These are phyloP conservation scores for Drosophila mettleri DNA, from an alignment of 2,888 invertebrate species.

Conservation along the genomic window DNA sequence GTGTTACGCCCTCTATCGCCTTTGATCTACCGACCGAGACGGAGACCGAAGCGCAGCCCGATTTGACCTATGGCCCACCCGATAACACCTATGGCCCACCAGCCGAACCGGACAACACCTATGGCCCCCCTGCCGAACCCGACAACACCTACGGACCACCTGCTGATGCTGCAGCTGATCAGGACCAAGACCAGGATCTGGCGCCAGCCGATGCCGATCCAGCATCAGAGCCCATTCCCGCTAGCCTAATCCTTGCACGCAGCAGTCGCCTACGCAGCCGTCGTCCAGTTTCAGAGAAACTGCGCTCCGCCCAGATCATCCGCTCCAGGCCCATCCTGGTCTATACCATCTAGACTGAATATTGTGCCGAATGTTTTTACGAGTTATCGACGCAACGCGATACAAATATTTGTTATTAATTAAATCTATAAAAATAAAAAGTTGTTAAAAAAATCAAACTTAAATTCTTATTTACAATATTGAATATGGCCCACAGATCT, in stretches of 20 bases:
- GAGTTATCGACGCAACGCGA: conserved; percentile 31
- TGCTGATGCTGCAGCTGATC: conserved; percentile 26
- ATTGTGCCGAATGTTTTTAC: conserved; percentile 19
- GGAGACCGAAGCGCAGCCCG: conserved; percentile 75
- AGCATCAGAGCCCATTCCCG: conserved; percentile 61
- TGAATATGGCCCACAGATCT: neutral
- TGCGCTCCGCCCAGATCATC: conserved; percentile 67
- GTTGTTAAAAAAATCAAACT: conserved; percentile 9
- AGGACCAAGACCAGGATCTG: conserved; percentile 58
- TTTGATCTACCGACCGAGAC: conserved; percentile 77
- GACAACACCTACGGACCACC: conserved; percentile 75
- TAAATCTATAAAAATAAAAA: conserved; percentile 24
- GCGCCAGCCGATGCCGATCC: conserved; percentile 38
- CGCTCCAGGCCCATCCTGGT: conserved; percentile 73
- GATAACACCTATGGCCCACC: conserved; percentile 69
- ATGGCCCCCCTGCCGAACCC: conserved; percentile 68
- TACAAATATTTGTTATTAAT: conserved; percentile 38
- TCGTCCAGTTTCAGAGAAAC: conserved; percentile 57
- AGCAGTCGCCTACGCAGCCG: conserved; percentile 60
- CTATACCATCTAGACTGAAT: conserved; percentile 63
- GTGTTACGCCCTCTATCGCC: conserved; percentile 76
- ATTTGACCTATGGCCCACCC: conserved; percentile 70
- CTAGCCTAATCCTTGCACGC: conserved; percentile 68
- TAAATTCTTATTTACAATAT: neutral
- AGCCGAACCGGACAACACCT: conserved; percentile 66